phyloP scores from a whole-genome alignment of 2,888 invertebrate genomes.

The Latrodectus hesperus region DNA sequence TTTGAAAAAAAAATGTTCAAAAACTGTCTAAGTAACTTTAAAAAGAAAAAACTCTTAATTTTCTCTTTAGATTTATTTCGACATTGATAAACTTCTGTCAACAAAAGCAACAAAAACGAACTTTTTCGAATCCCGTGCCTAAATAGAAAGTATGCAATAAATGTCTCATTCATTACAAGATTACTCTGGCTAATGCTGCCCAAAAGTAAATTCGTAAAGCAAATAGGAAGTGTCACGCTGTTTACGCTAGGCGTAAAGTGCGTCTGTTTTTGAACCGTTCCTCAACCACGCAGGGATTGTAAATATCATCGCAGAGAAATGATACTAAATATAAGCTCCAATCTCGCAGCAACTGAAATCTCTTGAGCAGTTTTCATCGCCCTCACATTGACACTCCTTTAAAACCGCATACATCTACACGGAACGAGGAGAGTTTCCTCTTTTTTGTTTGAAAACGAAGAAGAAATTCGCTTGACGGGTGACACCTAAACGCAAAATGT shows the following conservation, averaged over 20 bases:
- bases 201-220: not conserved
- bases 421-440: not conserved
- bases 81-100: too few species aligned
- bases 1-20: too few species aligned
- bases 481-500: conserved; percentile 26
- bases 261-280: not conserved
- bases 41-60: too few species aligned
- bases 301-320: not conserved
- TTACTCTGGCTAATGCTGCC: too few species aligned
- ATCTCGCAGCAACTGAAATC: conserved; percentile 16
- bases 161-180: too few species aligned
- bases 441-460: not conserved
- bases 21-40: too few species aligned
- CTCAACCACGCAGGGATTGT: not conserved
- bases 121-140: too few species aligned
- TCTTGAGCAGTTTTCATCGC: conserved; percentile 16
- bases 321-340: conserved; percentile 19
- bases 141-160: too few species aligned
- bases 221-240: not conserved
- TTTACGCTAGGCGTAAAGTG: not conserved
- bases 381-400: not conserved
- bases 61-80: too few species aligned
- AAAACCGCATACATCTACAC: not conserved
- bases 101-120: too few species aligned
- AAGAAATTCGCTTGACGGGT: conserved; percentile 12